These are phyloP conservation scores for Drosophila biarmipes DNA, from an alignment of 1,140 invertebrate species.

Conservation along the genomic window DNA sequence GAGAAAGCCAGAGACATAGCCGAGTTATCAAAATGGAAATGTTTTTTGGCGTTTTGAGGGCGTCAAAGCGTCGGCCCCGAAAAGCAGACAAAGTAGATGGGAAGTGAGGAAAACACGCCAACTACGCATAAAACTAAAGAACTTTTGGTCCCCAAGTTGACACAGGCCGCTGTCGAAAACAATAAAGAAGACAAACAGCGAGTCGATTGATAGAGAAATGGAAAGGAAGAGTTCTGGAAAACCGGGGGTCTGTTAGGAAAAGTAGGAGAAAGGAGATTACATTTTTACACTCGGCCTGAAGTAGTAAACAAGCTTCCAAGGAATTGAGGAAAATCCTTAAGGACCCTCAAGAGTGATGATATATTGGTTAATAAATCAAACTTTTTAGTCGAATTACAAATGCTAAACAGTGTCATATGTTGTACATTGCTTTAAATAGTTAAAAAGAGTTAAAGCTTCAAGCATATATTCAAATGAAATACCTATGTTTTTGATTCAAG, in stretches of 20 bases:
- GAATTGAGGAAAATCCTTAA: not conserved
- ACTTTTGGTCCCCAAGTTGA: slow-evolving; percentile 46
- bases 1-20: slow-evolving; percentile 11
- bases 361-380: not conserved
- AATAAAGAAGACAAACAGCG: slow-evolving; percentile 58
- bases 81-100: slow-evolving; percentile 6
- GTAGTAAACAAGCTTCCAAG: slow-evolving; percentile 5
- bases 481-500: not conserved
- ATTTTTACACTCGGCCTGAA: not conserved
- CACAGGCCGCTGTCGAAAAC: slow-evolving; percentile 41
- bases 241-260: not conserved
- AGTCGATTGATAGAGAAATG: slow-evolving; percentile 5
- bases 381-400: too few species aligned
- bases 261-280: not conserved
- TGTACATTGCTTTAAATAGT: too few species aligned
- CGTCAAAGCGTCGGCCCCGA: slow-evolving; percentile 35
- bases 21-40: slow-evolving; percentile 70
- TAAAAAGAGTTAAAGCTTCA: not conserved
- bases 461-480: not conserved
- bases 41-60: slow-evolving; percentile 31
- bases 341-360: not conserved
- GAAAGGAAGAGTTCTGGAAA: not conserved
- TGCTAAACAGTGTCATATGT: too few species aligned
- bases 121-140: slow-evolving; percentile 62
- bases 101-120: slow-evolving; percentile 40